phyloP scores from a whole-genome alignment of 2,113 vertebrate species.

The Coreoperca whiteheadi region DNA sequence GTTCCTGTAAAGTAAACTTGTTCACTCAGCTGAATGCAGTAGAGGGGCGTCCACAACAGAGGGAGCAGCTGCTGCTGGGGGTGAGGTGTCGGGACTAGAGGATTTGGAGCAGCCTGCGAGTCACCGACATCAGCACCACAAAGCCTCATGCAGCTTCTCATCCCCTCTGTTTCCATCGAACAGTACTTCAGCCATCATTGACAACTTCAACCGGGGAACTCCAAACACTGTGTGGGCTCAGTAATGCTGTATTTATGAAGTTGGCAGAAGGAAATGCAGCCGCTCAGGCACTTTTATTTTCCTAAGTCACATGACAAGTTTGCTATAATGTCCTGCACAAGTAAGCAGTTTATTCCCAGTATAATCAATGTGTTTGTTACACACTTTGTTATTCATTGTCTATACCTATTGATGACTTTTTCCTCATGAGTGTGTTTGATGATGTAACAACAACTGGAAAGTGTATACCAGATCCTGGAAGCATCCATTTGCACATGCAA shows the following conservation, averaged over 20 bases:
- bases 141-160: neutral
- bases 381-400: neutral
- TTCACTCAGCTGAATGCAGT: constrained; percentile 36
- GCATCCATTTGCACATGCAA: constrained; percentile 43
- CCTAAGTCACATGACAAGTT: neutral
- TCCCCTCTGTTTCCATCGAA: neutral
- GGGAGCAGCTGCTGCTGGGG: constrained; percentile 62
- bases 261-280: neutral
- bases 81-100: neutral
- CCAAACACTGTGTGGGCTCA: neutral
- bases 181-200: neutral
- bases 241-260: neutral
- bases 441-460: constrained; percentile 47
- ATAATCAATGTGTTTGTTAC: neutral
- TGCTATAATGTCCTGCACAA: too few species aligned
- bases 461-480: constrained; percentile 15
- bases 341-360: neutral
- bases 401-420: constrained; percentile 7
- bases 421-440: constrained; percentile 21
- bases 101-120: neutral
- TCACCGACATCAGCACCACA: constrained; percentile 14
- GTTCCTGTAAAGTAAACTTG: neutral
- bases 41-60: constrained; percentile 37
- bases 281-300: neutral
- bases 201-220: neutral